Conservation (phyloP, 2,113 vertebrate genomes). For the Erinaceus europaeus region DNA sequence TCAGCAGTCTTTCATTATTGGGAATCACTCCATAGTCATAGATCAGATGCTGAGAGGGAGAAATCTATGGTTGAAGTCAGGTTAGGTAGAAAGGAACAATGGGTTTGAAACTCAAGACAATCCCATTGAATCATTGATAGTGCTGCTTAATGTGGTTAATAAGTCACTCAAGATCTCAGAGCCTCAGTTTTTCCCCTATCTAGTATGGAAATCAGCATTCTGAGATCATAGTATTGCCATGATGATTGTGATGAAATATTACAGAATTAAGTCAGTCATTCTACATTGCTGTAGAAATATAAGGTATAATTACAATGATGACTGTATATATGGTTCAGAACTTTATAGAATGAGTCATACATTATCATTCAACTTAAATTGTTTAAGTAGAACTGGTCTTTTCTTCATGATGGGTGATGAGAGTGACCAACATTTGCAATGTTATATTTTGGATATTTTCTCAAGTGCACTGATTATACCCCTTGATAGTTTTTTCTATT, state of each 20-base stretch:
- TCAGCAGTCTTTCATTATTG: neutral
- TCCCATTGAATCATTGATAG: neutral
- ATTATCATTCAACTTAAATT: neutral
- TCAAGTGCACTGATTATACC: neutral
- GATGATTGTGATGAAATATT: neutral
- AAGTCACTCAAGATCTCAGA: neutral
- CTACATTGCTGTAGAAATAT: neutral
- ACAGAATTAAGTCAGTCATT: neutral
- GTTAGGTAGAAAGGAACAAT: neutral
- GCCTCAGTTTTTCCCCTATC: neutral
- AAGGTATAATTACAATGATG: neutral
- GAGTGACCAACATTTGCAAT: neutral
- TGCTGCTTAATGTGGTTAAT: neutral
- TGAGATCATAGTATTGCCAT: neutral
- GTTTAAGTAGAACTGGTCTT: neutral
- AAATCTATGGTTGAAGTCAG: neutral
- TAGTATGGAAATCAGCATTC: neutral
- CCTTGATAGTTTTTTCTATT: neutral
- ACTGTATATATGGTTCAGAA: neutral
- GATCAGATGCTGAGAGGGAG: neutral
- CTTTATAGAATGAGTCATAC: neutral
- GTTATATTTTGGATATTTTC: neutral
- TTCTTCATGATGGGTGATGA: neutral
- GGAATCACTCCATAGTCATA: neutral
- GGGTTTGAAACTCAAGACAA: neutral